These are phyloP conservation scores for Diplogasteroides magnus DNA, from an alignment of 1,140 invertebrate species.

Conservation along the genomic window DNA sequence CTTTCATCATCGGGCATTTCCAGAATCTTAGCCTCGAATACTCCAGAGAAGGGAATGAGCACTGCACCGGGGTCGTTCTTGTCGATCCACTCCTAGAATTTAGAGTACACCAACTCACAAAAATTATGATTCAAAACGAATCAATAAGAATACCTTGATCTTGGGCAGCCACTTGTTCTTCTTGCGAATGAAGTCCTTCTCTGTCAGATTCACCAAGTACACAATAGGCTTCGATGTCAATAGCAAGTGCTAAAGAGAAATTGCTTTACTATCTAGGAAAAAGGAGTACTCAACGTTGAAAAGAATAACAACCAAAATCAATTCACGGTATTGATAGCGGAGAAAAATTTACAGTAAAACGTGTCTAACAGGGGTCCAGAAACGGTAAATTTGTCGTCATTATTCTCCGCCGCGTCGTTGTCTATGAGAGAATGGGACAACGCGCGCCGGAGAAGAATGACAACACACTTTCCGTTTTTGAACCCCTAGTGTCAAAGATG, in stretches of 20 bases:
- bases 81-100: conserved; percentile 80
- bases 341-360: no score
- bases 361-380: no score
- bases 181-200: conserved; percentile 95
- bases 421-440: no score
- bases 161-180: conserved; percentile 75
- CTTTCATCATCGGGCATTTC: conserved; percentile 78
- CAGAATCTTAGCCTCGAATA: conserved; percentile 76
- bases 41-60: conserved; percentile 73
- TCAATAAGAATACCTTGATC: conserved; percentile 68
- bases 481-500: no score
- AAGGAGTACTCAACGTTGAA: not conserved
- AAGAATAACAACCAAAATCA: no score
- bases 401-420: no score
- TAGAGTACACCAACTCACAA: not conserved
- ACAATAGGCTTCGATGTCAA: conserved; percentile 96
- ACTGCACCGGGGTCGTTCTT: conserved; percentile 84
- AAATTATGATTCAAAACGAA: not conserved
- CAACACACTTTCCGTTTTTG: no score
- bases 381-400: no score
- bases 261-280: not conserved
- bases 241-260: conserved; percentile 78
- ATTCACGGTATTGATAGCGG: no score
- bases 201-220: conserved; percentile 92
- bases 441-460: no score